Evolutionary conservation across 2,797 vertebrate species (phyloP), one percentile per base, ranked within the genome.

Genomic region (Coendou prehensilis): DNA sequence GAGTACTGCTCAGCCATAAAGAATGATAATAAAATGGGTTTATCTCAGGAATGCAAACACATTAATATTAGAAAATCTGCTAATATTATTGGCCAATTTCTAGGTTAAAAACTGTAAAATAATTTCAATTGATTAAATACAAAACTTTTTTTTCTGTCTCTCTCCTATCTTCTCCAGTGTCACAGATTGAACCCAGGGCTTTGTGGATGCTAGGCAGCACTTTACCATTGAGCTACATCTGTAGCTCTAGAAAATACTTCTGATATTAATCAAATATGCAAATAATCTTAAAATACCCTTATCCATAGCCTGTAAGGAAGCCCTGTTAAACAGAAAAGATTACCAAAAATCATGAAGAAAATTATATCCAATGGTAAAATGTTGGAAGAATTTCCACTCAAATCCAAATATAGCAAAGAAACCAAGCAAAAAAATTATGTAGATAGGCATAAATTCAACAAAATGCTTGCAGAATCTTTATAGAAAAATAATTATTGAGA

Each of bases 281-380:
- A 69, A 86, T 61, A 30, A 83, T 87, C 87, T 75, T 93, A 67
- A 92, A 93, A 93, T 33, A 30, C 8, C 5, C 23, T 89, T 81
- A 95, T 59, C 37, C 4, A 95, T 76, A 87, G 67, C 88, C 91
- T 8, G 84, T 20, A 88, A 80, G n/a, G 3, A 91, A 89, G 71
- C 15, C 20, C 45, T 86, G 26, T 41, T 26, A 91, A 76, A 79
- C 15, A 88, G 28, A 2, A 85, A 80, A 92, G 71, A 52, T 45
- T 91, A 91, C 26, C 47, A 87, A 93, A 84, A 87, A 2, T 1
- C 20, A 88, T 59, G 41, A 91, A 81, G 54, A 91, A 67, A 89
- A 85, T 81, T 75, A 95, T 85, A 93, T 11, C 84, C 23, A 69
- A 9, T 56, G 18, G 7, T 81, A 95, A 93, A 93, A 76, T 81